Evolutionary conservation across 2,888 invertebrate genomes (phyloP).

Genomic region (Blastobasis lacticolella): DNA sequence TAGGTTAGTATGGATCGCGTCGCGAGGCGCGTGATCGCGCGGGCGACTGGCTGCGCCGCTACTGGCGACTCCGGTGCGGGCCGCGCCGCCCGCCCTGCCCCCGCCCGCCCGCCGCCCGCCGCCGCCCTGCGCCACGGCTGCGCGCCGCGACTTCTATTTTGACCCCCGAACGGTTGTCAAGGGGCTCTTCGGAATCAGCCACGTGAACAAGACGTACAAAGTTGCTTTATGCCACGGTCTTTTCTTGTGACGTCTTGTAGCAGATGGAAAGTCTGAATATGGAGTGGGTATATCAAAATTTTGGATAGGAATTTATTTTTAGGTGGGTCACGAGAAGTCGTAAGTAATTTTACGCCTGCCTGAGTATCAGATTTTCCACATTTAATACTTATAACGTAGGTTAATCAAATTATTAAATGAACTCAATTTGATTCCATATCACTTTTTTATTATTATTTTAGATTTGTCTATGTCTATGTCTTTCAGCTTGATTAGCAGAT

Average conservation of each 20-base stretch:
- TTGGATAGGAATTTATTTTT: too few relatives aligned
- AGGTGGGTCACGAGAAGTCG: too few relatives aligned
- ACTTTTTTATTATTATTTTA: too few relatives aligned
- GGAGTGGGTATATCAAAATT: too few relatives aligned
- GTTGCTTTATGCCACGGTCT: slow-evolving; percentile 9
- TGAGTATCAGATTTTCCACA: too few relatives aligned
- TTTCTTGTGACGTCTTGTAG: background rate
- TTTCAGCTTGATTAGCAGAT: too few relatives aligned
- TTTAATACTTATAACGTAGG: too few relatives aligned
- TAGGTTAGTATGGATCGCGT: slow-evolving; percentile 52
- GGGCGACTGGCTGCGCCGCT: slow-evolving; percentile 67
- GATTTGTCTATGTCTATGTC: too few relatives aligned
- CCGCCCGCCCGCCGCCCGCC: slow-evolving; percentile 27
- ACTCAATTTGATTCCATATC: too few relatives aligned
- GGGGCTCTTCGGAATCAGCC: slow-evolving; percentile 33
- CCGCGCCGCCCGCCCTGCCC: slow-evolving; percentile 23
- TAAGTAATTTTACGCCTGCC: too few relatives aligned
- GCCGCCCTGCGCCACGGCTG: slow-evolving; percentile 38
- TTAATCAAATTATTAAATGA: too few relatives aligned
- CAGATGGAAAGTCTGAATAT: too few relatives aligned
- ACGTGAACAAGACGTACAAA: slow-evolving; percentile 42
- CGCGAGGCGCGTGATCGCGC: slow-evolving; percentile 48
- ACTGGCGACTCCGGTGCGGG: slow-evolving; percentile 39
- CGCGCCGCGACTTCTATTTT: slow-evolving; percentile 47
- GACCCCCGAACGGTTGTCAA: slow-evolving; percentile 37